Evolutionary conservation across 2,797 vertebrate species (phyloP), one percentile per base, ranked within the genome.

Genomic region (Echiichthys vipera): DNA sequence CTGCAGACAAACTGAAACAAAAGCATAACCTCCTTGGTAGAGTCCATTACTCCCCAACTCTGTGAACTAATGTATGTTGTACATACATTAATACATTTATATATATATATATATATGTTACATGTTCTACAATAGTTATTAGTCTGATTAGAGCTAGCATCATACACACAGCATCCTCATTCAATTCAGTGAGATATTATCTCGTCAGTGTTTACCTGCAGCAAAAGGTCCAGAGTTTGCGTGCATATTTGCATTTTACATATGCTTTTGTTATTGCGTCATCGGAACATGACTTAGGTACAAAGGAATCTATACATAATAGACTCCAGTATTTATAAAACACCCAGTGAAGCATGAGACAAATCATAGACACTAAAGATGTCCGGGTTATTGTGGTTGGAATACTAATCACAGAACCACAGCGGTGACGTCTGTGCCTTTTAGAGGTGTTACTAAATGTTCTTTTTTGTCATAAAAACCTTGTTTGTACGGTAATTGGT

Each of bases 401-500:
- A 43, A 43, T 22, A 43, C 22, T 29, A 22, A 51, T 47, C 39
- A 8, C 39, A 37, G 18, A 50, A 40, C 57, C n/a, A 6, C 24
- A 51, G 42, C 57, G 30, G 0, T 55, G 73, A n/a, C 5, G 37
- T 25, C 2, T 1, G 2, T 37, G 24, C 5, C 55, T 17, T 50
- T 37, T 24, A 61, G 56, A 57, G 34, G 27, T 4, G 2, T 11
- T 57, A 39, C 65, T 71, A 36, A 46, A 55, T 42, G 40, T 47
- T 53, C 45, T 65, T 68, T 67, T 58, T 13, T 0, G 2, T 45
- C 54, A 29, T 54, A 42, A 65, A 47, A 43, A 32, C 32, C 1
- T 0, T 20, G 58, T 67, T n/a, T n/a, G n/a, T n/a, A n/a, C n/a
- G n/a, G 39, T 70, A 43, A 65, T 54, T 56, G 45, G 10, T 8